Conservation (phyloP, 2,113 vertebrate species). For the Malurus alboscapulatus region DNA sequence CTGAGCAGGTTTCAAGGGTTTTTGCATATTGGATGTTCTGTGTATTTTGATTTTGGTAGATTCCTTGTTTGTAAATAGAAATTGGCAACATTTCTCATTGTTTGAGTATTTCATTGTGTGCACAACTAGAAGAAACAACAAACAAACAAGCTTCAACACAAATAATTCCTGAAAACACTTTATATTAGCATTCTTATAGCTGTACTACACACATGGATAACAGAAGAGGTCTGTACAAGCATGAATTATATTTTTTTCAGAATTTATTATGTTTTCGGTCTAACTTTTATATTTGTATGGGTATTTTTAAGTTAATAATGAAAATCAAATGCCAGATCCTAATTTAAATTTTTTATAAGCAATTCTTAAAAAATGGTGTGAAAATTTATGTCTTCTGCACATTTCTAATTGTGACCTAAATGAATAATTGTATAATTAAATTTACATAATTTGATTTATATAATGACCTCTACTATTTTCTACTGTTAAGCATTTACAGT, state of each 20-base stretch:
- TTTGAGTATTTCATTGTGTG: not conserved
- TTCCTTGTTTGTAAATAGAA: not conserved
- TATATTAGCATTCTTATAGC: not conserved
- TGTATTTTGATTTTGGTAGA: not conserved
- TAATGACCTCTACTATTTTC: not conserved
- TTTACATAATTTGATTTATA: not conserved
- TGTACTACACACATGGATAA: not conserved
- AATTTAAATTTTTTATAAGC: not conserved
- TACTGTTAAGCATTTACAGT: not conserved
- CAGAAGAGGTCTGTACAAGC: not conserved
- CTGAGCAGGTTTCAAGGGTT: not conserved
- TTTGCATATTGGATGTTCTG: not conserved
- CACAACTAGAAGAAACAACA: not conserved
- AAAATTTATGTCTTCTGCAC: not conserved
- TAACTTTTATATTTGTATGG: not conserved
- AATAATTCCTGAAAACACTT: not conserved
- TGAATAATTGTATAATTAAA: not conserved
- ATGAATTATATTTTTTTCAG: not conserved
- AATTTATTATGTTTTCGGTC: not conserved
- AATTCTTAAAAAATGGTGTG: not conserved
- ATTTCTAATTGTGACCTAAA: not conserved
- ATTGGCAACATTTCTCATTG: not conserved
- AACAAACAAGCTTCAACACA: not conserved
- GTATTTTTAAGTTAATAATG: not conserved
- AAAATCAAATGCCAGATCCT: not conserved